These are phyloP conservation scores for Gavialis gangeticus DNA, from an alignment of 2,113 vertebrate species.

Conservation along the genomic window DNA sequence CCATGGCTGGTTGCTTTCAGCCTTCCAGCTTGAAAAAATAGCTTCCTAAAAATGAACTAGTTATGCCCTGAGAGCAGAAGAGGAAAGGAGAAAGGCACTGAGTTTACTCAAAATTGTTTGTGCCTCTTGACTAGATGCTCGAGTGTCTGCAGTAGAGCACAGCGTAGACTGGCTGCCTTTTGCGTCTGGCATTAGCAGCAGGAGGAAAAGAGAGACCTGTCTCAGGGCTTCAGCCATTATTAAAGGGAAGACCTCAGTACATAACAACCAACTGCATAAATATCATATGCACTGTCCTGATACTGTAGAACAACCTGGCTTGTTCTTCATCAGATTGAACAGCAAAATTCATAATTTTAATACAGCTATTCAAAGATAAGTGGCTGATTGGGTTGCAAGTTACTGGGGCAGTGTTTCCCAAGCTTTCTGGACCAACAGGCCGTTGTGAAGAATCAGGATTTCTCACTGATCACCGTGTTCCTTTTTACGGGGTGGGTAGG, in stretches of 20 bases:
- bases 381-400: not conserved
- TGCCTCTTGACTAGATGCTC: too few relatives aligned
- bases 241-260: not conserved
- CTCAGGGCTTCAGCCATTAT: not conserved
- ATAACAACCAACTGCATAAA: not conserved
- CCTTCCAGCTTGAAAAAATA: not conserved
- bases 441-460: too few relatives aligned
- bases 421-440: too few relatives aligned
- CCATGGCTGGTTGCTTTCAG: not conserved
- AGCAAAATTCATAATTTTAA: not conserved
- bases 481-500: too few relatives aligned
- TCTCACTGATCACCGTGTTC: too few relatives aligned
- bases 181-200: too few relatives aligned
- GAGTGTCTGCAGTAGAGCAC: too few relatives aligned
- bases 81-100: not conserved
- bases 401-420: not conserved
- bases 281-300: not conserved
- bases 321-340: not conserved
- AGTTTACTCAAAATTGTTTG: not conserved
- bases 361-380: not conserved
- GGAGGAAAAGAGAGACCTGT: not conserved
- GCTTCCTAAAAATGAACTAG: not conserved
- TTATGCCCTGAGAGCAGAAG: too few relatives aligned
- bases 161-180: too few relatives aligned
- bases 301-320: not conserved